Evolutionary conservation across 2,797 vertebrate genomes (phyloP), one percentile per base, ranked within the genome.

Genomic region (Centropyge bicolor): DNA sequence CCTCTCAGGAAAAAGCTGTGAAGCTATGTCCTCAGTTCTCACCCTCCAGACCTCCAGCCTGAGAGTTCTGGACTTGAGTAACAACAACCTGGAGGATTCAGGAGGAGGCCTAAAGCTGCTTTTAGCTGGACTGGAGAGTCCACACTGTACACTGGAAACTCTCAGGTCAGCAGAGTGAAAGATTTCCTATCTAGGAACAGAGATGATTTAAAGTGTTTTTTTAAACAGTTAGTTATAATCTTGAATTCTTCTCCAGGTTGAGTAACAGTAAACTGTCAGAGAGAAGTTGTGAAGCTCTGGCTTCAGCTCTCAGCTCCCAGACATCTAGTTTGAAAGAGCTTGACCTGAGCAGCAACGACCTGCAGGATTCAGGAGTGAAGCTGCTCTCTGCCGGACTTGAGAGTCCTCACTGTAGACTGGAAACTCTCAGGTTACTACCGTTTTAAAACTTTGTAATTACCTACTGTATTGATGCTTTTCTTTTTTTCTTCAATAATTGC

Each of bases 301-400:
- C 51, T 9, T 70, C 75, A 56, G 54, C 17, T 49, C 52, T 78
- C 36, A 71, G 52, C 51, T 66, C 46, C 7, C 12, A n/a, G 9
- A 19, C 38, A 17, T 74, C 46, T 35, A 22, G 56, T 22, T 6
- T 80, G 63, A 62, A 11, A 48, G 56, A 61, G 17, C 22, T 67
- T 24, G 77, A 68, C 35, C 12, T 80, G 17, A 66, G 27, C 12
- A 60, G 0, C 22, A 72, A 72, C 20, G 20, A 60, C 36, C 24
- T 67, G 19, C 45, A 43, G 35, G 55, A 76, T 35, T 40, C 52
- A 35, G 68, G 68, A 36, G 45, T 59, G 51, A 16, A 79, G 59
- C 14, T 16, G 10, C 43, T 75, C 7, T 67, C 54, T 60, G 22
- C 17, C 1, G 54, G 73, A 22, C 45, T 75, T 14, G 5, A 38